Percentiles rank a stretch among this genome's conserved stretches.
phyloP scores from a whole-genome alignment of 2,888 invertebrate genomes.

The Dryobota labecula region DNA sequence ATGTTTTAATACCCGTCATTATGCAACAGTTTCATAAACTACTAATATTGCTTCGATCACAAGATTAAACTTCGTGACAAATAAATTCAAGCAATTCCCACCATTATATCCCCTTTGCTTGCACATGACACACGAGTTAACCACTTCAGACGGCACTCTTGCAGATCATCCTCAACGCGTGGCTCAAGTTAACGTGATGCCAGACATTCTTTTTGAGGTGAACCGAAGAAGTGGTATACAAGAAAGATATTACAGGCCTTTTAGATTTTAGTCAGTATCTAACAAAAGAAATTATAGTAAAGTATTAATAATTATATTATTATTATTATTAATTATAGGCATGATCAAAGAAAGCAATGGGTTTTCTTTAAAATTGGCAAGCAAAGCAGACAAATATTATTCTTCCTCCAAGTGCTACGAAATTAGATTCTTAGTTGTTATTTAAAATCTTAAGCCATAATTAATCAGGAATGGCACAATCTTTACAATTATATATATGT shows the following conservation, averaged over 20 bases:
- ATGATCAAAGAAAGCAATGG: neutral
- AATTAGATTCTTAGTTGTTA: too few species aligned
- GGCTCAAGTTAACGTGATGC: slow-evolving; percentile 33
- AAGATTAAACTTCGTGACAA: slow-evolving; percentile 14
- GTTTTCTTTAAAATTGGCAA: too few species aligned
- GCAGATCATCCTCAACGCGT: slow-evolving; percentile 32
- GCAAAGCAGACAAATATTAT: too few species aligned
- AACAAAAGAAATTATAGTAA: neutral
- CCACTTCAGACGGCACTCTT: slow-evolving; percentile 49
- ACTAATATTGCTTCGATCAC: too few species aligned
- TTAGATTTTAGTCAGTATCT: neutral
- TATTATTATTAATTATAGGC: too few species aligned
- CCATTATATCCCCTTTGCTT: slow-evolving; percentile 19
- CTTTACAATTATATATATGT: too few species aligned
- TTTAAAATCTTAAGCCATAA: too few species aligned
- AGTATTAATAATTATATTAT: too few species aligned
- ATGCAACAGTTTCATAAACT: too few species aligned
- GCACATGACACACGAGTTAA: slow-evolving; percentile 51
- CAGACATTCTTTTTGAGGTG: slow-evolving; percentile 29
- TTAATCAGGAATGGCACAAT: too few species aligned
- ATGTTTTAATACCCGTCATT: too few species aligned
- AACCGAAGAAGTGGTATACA: slow-evolving; percentile 8
- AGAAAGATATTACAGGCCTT: neutral
- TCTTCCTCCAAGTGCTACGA: too few species aligned
- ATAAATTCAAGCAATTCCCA: slow-evolving; percentile 20